Conservation (phyloP, 2,113 vertebrate genomes). For the Zootoca vivipara region DNA sequence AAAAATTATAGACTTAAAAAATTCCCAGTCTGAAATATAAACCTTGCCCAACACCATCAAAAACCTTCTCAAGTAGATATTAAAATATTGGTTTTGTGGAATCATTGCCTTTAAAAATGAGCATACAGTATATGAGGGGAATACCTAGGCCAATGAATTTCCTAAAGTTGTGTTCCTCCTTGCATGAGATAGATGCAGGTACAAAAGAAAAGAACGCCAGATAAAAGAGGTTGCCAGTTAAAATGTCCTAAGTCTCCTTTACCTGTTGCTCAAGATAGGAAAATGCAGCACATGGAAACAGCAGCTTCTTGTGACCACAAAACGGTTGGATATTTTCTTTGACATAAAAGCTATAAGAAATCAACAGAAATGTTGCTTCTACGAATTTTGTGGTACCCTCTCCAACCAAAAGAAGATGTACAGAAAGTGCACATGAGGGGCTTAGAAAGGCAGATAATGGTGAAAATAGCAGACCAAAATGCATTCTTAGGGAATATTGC, state of each 20-base stretch:
- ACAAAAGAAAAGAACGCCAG: too few relatives aligned
- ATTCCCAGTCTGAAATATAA: neutral
- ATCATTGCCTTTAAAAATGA: too few relatives aligned
- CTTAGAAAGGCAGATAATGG: too few relatives aligned
- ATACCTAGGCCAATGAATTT: neutral
- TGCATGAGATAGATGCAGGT: neutral
- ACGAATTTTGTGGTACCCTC: too few relatives aligned
- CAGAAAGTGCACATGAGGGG: too few relatives aligned
- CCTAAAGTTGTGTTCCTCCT: neutral
- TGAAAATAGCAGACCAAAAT: too few relatives aligned
- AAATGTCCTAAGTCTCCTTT: neutral
- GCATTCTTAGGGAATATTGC: too few relatives aligned
- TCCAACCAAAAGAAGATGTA: too few relatives aligned
- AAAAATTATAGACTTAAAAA: neutral
- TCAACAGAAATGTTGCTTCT: neutral
- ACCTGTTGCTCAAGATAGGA: too few relatives aligned
- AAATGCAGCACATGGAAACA: neutral
- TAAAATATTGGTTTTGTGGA: too few relatives aligned
- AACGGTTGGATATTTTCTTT: neutral
- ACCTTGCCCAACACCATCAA: too few relatives aligned
- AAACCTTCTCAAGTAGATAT: neutral
- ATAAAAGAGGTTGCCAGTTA: neutral
- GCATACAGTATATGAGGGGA: too few relatives aligned
- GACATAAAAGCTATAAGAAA: neutral
- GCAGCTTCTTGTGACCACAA: constrained; percentile 2